These are phyloP conservation scores for Notocelia uddmanniana DNA, from an alignment of 2,888 invertebrate genomes.

Conservation along the genomic window DNA sequence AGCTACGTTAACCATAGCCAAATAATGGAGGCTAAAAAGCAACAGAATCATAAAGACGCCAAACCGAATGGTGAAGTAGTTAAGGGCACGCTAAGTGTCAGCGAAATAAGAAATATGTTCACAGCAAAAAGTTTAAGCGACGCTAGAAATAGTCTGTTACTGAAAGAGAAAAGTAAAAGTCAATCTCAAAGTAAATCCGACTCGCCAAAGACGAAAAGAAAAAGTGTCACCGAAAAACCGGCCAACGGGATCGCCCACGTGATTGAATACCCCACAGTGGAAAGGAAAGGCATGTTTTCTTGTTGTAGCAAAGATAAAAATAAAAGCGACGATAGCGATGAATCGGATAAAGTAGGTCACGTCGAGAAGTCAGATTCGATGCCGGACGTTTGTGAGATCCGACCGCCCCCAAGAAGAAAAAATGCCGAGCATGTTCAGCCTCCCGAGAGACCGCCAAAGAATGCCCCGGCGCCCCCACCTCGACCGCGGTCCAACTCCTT, in stretches of 20 bases:
- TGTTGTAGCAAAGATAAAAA: constrained; percentile 88
- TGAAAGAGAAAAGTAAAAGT: constrained; percentile 78
- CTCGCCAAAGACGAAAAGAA: constrained; percentile 79
- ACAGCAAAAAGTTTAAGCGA: constrained; percentile 81
- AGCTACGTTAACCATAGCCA: constrained; percentile 76
- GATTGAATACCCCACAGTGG: constrained; percentile 90
- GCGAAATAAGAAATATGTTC: constrained; percentile 84
- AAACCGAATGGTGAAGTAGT: constrained; percentile 80
- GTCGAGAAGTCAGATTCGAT: constrained; percentile 77
- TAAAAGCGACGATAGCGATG: constrained; percentile 81
- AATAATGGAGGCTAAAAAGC: constrained; percentile 66
- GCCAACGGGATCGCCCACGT: constrained; percentile 82
- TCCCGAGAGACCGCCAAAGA: constrained; percentile 90
- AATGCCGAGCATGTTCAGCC: constrained; percentile 85
- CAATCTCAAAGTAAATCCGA: constrained; percentile 70
- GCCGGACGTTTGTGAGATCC: constrained; percentile 82
- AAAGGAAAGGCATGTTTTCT: constrained; percentile 90
- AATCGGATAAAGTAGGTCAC: constrained; percentile 68
- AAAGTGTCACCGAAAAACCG: constrained; percentile 76
- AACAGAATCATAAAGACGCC: constrained; percentile 57
- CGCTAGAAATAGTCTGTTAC: constrained; percentile 80
- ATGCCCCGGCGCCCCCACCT: constrained; percentile 78
- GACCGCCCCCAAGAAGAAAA: constrained; percentile 88
- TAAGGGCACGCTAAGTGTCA: constrained; percentile 86
- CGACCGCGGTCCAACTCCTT: constrained; percentile 86